Evolutionary conservation across 2,797 vertebrate genomes (phyloP).

Genomic region (Falco peregrinus): DNA sequence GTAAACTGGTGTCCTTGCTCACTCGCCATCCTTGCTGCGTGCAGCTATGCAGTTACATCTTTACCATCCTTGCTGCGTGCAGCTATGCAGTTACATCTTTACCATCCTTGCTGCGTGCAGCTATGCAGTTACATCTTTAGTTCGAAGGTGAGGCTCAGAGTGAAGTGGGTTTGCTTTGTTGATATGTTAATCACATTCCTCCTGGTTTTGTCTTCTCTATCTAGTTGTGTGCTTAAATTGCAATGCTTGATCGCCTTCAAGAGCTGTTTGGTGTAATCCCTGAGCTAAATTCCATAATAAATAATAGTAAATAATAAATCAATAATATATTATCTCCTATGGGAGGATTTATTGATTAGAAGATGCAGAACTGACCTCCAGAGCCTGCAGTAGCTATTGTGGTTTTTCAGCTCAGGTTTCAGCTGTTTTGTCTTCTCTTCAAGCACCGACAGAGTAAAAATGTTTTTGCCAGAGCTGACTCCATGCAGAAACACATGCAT

Average conservation of each 20-base stretch:
- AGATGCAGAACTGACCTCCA: neutral
- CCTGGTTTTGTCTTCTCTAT: neutral
- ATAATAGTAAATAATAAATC: neutral
- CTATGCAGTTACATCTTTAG: no score
- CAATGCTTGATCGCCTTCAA: neutral
- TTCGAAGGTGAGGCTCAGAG: neutral
- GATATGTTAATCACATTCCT: neutral
- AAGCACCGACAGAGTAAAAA: neutral
- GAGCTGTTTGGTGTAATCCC: neutral
- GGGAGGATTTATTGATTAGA: neutral
- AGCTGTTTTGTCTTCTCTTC: neutral
- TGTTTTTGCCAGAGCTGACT: neutral
- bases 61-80: neutral
- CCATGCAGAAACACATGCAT: neutral
- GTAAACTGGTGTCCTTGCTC: neutral
- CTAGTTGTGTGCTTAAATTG: neutral
- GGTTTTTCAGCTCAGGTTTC: neutral
- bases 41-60: neutral
- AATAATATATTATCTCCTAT: neutral
- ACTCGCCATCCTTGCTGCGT: accelerated
- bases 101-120: no score
- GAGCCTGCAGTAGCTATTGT: neutral
- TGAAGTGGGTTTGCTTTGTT: neutral
- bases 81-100: no score
- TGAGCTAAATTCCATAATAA: neutral